Evolutionary conservation across 2,113 vertebrate species (phyloP).

Genomic region (Hiodon alosoides): DNA sequence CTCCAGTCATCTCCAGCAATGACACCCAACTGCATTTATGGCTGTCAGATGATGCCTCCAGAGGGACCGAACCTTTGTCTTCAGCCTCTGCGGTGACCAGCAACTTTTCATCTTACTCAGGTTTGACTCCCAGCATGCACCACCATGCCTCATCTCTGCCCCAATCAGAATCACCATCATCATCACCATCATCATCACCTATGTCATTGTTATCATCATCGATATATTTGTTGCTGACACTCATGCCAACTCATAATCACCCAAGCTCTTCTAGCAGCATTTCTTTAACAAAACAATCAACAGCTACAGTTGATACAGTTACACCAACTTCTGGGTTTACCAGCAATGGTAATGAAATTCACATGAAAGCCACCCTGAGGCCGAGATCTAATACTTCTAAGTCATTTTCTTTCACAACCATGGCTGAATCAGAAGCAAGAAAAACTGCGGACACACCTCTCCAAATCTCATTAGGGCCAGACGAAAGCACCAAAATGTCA

Average conservation of each 20-base stretch:
- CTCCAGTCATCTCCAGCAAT: constrained; percentile 60
- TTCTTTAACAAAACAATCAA: not conserved
- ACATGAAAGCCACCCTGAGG: not conserved
- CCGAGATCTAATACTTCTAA: not conserved
- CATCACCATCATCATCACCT: constrained; percentile 3
- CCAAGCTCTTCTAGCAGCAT: not conserved
- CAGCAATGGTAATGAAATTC: not conserved
- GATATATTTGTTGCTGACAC: constrained; percentile 47
- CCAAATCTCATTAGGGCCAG: not conserved
- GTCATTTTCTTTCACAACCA: constrained; percentile 28
- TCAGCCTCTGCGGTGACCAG: constrained; percentile 44
- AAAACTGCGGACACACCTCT: not conserved
- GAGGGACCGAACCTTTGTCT: constrained; percentile 52
- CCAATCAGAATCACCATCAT: constrained; percentile 27
- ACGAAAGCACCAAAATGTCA: not conserved
- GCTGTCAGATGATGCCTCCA: constrained; percentile 59
- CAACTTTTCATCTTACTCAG: constrained; percentile 64
- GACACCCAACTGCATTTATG: constrained; percentile 65
- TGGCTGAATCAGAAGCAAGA: not conserved
- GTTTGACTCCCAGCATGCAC: constrained; percentile 72
- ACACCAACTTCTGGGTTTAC: not conserved
- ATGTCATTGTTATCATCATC: constrained; percentile 30
- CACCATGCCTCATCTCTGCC: constrained; percentile 35
- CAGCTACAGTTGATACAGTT: not conserved
- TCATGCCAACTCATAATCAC: constrained; percentile 14